Evolutionary conservation across 2,797 vertebrate genomes (phyloP).

Genomic region (Thamnophis elegans): DNA sequence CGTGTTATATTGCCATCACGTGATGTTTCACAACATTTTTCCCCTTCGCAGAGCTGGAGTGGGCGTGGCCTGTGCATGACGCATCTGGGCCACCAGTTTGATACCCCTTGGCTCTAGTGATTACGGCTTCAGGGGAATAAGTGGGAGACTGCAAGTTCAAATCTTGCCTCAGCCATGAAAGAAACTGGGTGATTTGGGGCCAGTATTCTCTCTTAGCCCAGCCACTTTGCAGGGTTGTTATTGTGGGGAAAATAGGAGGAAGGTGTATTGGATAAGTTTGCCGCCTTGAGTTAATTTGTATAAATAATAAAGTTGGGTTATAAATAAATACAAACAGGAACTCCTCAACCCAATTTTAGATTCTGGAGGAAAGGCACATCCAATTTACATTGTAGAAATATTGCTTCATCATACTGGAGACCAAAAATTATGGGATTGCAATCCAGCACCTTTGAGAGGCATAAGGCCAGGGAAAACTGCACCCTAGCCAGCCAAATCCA

Average conservation of each 20-base stretch:
- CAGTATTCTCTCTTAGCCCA: background rate
- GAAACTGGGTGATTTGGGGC: background rate
- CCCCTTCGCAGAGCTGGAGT: too few relatives aligned
- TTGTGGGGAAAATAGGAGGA: background rate
- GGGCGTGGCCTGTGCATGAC: too few relatives aligned
- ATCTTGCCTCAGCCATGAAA: background rate
- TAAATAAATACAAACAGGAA: background rate
- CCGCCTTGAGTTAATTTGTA: background rate
- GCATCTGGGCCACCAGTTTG: too few relatives aligned
- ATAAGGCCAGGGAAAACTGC: background rate
- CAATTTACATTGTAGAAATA: background rate
- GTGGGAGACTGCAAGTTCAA: background rate
- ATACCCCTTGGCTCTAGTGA: background rate
- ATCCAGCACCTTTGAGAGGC: background rate
- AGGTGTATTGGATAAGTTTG: background rate
- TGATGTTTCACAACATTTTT: accelerated
- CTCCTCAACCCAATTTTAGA: background rate
- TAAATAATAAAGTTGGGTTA: background rate
- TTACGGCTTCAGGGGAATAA: background rate
- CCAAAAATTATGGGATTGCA: background rate
- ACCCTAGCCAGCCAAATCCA: background rate
- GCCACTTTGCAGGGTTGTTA: background rate
- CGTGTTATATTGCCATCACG: too few relatives aligned
- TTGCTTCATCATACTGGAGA: background rate
- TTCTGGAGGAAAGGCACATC: background rate